Conservation (phyloP, 2,113 vertebrate species). For the Ictalurus furcatus region DNA sequence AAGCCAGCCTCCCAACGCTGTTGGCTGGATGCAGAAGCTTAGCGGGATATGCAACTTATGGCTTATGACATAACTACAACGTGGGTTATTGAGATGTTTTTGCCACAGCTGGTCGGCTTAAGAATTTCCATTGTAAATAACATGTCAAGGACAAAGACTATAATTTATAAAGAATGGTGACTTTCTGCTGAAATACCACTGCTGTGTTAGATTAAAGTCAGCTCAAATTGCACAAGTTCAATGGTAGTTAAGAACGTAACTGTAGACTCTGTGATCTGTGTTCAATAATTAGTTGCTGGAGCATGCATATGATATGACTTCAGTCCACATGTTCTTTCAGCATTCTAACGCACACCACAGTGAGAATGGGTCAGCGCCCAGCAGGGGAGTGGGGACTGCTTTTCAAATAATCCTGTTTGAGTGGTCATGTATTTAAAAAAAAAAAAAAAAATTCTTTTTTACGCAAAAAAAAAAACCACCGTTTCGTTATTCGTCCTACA, state of each 20-base stretch:
- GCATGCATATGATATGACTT: slow-evolving; percentile 11
- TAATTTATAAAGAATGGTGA: slow-evolving; percentile 26
- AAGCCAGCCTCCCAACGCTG: slow-evolving; percentile 33
- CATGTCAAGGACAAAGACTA: slow-evolving; percentile 21
- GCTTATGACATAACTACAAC: slow-evolving; percentile 34
- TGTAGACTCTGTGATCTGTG: slow-evolving; percentile 2
- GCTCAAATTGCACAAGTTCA: background rate
- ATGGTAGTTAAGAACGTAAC: slow-evolving; percentile 16
- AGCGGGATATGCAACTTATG: background rate
- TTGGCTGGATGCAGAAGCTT: background rate
- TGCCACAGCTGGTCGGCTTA: slow-evolving; percentile 44
- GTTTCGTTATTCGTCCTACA: background rate
- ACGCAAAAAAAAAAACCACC: background rate
- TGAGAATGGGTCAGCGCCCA: background rate
- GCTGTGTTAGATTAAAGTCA: slow-evolving; percentile 16
- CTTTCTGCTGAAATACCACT: slow-evolving; percentile 24
- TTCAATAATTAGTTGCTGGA: slow-evolving; percentile 28
- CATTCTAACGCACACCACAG: background rate
- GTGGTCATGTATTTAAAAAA: background rate
- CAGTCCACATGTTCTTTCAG: background rate
- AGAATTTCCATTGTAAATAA: slow-evolving; percentile 44
- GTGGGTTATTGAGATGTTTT: slow-evolving; percentile 43
- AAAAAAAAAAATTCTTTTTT: background rate
- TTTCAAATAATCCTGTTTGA: background rate
- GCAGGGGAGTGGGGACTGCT: background rate